Conservation (phyloP, 2,113 vertebrate genomes). For the Chionodraco myersi region DNA sequence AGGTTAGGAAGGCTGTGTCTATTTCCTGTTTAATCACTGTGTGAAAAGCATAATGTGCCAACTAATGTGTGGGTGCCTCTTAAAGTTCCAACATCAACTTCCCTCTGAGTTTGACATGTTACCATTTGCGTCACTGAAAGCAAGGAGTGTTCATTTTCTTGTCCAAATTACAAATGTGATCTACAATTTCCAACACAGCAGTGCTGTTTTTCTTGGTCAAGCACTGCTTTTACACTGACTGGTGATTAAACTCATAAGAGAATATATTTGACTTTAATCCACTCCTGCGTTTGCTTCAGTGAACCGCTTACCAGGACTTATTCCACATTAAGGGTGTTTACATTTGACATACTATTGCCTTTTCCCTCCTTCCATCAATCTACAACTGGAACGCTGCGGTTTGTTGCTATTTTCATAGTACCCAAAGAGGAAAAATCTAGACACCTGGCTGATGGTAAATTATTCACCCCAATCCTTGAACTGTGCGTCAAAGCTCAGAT, state of each 20-base stretch:
- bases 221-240: slow-evolving; percentile 31
- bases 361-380: slow-evolving; percentile 53
- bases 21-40: slow-evolving; percentile 38
- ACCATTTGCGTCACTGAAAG: slow-evolving; percentile 26
- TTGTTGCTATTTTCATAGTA: slow-evolving; percentile 71
- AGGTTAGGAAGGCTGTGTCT: slow-evolving; percentile 27
- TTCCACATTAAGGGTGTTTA: slow-evolving; percentile 76
- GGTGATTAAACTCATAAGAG: slow-evolving; percentile 45
- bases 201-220: slow-evolving; percentile 11
- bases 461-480: slow-evolving; percentile 66
- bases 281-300: slow-evolving; percentile 62
- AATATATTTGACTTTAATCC: slow-evolving; percentile 67
- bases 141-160: slow-evolving; percentile 35
- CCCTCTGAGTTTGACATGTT: slow-evolving; percentile 23
- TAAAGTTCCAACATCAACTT: slow-evolving; percentile 45
- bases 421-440: slow-evolving; percentile 63
- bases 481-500: slow-evolving; percentile 66
- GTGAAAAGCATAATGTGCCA: slow-evolving; percentile 37
- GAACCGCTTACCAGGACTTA: slow-evolving; percentile 75
- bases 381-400: slow-evolving; percentile 32
- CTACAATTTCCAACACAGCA: neutral
- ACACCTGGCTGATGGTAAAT: slow-evolving; percentile 77
- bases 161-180: slow-evolving; percentile 8
- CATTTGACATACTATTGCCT: slow-evolving; percentile 63
- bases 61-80: slow-evolving; percentile 28